Evolutionary conservation across 2,888 invertebrate species (phyloP).

Genomic region (Drosophila barbarae): DNA sequence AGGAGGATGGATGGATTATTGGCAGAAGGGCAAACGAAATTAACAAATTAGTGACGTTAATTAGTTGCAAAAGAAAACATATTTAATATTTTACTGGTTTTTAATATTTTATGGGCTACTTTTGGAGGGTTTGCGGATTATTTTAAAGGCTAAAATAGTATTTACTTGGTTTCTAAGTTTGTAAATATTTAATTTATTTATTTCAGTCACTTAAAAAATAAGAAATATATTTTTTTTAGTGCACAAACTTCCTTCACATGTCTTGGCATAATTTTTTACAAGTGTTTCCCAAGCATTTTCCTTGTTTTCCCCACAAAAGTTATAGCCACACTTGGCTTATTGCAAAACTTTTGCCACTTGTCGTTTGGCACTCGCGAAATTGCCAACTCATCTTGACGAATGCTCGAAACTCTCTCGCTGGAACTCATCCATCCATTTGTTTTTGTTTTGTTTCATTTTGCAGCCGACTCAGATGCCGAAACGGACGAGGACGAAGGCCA

Average conservation of each 20-base stretch:
- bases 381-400: slow-evolving; percentile 42
- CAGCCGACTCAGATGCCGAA: slow-evolving; percentile 79
- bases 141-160: neutral
- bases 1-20: slow-evolving; percentile 10
- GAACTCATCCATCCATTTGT: slow-evolving; percentile 7
- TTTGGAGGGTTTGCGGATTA: neutral
- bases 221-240: neutral
- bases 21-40: neutral
- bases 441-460: slow-evolving; percentile 1
- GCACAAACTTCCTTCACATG: neutral
- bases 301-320: slow-evolving; percentile 10
- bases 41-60: neutral
- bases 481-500: slow-evolving; percentile 80
- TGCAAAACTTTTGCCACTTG: slow-evolving; percentile 40
- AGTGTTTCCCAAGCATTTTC: slow-evolving; percentile 22
- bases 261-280: slow-evolving; percentile 20
- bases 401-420: slow-evolving; percentile 29
- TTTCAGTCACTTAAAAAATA: neutral
- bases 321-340: slow-evolving; percentile 25
- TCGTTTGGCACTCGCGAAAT: slow-evolving; percentile 39
- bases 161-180: neutral
- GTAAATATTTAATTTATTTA: neutral
- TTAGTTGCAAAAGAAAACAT: too few relatives aligned
- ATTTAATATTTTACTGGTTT: neutral
- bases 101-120: too few relatives aligned